Evolutionary conservation across 2,113 vertebrate species (phyloP).

Genomic region (Sceloporus tristichus): DNA sequence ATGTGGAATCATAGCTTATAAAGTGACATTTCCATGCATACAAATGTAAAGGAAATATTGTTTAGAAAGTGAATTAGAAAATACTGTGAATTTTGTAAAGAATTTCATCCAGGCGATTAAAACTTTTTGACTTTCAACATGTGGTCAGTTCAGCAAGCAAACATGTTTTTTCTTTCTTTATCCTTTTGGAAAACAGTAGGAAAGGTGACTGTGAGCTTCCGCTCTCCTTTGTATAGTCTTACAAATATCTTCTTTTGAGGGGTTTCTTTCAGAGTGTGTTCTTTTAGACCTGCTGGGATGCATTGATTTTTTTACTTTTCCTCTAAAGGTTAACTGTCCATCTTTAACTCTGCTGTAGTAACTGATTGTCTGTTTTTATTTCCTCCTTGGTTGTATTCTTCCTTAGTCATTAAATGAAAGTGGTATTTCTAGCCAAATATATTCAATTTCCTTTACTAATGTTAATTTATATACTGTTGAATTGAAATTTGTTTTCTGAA

Average conservation of each 20-base stretch:
- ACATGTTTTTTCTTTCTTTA: slow-evolving; percentile 26
- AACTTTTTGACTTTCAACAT: background rate
- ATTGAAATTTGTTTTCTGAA: slow-evolving; percentile 43
- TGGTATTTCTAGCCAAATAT: slow-evolving; percentile 58
- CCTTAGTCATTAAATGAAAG: slow-evolving; percentile 50
- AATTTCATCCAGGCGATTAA: background rate
- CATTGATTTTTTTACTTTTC: slow-evolving; percentile 68
- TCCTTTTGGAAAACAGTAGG: slow-evolving; percentile 16
- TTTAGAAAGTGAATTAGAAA: background rate
- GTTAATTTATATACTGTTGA: slow-evolving; percentile 43
- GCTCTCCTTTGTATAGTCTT: slow-evolving; percentile 31
- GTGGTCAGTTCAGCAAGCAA: slow-evolving; percentile 17
- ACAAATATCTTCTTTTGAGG: slow-evolving; percentile 54
- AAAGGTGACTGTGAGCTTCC: slow-evolving; percentile 56
- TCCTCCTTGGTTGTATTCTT: slow-evolving; percentile 65
- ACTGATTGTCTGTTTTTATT: slow-evolving; percentile 70
- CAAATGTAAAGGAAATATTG: background rate
- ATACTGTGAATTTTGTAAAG: background rate
- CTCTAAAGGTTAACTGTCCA: slow-evolving; percentile 60
- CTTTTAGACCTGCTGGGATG: slow-evolving; percentile 48
- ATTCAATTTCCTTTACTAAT: slow-evolving; percentile 42
- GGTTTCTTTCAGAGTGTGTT: slow-evolving; percentile 51
- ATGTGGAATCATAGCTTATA: background rate
- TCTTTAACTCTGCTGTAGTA: slow-evolving; percentile 56
- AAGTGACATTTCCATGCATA: background rate